Evolutionary conservation across 2,888 invertebrate genomes (phyloP).

Genomic region (Melieria picta): DNA sequence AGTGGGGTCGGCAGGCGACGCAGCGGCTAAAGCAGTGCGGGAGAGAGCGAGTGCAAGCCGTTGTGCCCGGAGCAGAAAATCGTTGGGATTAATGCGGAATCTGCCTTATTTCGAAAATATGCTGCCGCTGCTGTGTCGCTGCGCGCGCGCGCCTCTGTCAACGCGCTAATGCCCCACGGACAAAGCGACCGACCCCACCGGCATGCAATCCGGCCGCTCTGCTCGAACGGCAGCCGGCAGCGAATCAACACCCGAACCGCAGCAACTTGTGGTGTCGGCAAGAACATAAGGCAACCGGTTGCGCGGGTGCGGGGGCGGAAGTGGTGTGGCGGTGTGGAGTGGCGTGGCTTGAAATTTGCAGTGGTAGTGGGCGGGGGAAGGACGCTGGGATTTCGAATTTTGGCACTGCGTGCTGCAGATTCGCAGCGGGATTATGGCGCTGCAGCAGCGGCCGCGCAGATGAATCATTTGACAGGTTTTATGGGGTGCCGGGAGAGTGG

Average conservation of each 20-base stretch:
- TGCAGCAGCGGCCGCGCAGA: not conserved
- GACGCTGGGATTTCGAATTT: conserved; percentile 3
- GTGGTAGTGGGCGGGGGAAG: conserved; percentile 21
- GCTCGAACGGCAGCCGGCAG: too few relatives aligned
- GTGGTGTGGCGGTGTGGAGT: not conserved
- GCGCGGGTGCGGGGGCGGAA: not conserved
- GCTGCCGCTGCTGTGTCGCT: conserved; percentile 44
- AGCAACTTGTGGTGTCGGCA: too few relatives aligned
- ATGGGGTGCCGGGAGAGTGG: conserved; percentile 27
- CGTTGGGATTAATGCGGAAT: conserved; percentile 61
- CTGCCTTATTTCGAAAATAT: conserved; percentile 61
- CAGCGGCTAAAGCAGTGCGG: not conserved
- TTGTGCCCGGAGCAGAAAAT: conserved; percentile 58
- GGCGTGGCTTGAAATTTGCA: not conserved
- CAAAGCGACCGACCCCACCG: not conserved
- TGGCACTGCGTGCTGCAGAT: conserved; percentile 3
- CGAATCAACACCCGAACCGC: too few relatives aligned
- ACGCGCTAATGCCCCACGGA: not conserved
- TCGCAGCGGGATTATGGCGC: conserved; percentile 6
- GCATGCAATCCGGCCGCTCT: too few relatives aligned
- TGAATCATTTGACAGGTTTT: too few relatives aligned
- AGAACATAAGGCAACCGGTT: too few relatives aligned
- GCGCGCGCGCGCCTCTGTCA: not conserved
- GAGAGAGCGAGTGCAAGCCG: conserved; percentile 21
- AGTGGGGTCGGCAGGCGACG: too few relatives aligned